These are phyloP conservation scores for Yasuhikotakia modesta DNA, from an alignment of 2,797 vertebrate genomes.

Conservation along the genomic window DNA sequence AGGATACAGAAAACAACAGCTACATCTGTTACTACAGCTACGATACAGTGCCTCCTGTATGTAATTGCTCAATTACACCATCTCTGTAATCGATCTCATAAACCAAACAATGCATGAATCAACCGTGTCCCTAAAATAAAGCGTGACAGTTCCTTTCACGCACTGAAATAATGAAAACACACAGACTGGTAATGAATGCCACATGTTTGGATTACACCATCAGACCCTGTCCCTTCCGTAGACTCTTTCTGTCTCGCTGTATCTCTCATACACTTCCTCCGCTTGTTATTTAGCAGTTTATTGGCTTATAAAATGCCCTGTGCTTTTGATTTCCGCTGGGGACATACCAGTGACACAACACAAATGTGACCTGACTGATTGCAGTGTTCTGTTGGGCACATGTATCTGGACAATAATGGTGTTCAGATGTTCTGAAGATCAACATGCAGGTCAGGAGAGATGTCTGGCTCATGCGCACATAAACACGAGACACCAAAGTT, in stretches of 20 bases:
- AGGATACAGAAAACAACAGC: not conserved
- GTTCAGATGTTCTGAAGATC: constrained; percentile 47
- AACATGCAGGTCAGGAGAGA: constrained; percentile 18
- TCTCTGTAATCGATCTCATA: not conserved
- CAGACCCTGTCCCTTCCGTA: not conserved
- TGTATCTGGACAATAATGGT: not conserved
- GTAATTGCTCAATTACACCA: not conserved
- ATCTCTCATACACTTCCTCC: constrained; percentile 36
- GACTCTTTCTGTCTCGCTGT: constrained; percentile 1
- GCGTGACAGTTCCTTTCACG: not conserved
- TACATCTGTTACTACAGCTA: not conserved
- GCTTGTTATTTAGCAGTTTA: constrained; percentile 35
- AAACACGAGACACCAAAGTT: constrained; percentile 3
- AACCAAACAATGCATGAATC: constrained; percentile 24
- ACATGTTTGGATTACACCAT: constrained; percentile 13
- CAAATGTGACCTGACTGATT: constrained; percentile 31
- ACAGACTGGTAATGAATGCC: constrained; percentile 2
- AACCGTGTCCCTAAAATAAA: constrained; percentile 8
- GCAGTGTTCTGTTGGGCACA: constrained; percentile 3
- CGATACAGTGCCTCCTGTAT: not conserved
- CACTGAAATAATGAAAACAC: not conserved
- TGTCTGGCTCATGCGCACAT: constrained; percentile 24
- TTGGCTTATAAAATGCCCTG: constrained; percentile 14
- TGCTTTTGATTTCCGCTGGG: constrained; percentile 34
- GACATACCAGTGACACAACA: constrained; percentile 35